phyloP scores from a whole-genome alignment of 2,888 invertebrate genomes.

The Hylaea fasciaria region DNA sequence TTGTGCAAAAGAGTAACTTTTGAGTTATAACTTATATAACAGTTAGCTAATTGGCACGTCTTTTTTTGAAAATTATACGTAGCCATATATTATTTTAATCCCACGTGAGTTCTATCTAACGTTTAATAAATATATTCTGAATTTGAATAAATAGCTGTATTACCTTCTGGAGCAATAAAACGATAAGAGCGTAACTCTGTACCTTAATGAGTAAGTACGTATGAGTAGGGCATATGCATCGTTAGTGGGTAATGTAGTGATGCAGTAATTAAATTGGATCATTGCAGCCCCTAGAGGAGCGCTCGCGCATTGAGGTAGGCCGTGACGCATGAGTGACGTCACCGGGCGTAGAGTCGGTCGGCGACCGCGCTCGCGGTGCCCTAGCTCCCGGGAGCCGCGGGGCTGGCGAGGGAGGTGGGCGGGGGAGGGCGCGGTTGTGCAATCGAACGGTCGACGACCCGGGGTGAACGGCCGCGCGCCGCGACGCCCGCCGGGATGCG shows the following conservation, averaged over 20 bases:
- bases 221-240: not conserved
- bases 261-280: conserved; percentile 66
- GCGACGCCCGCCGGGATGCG: conserved; percentile 83
- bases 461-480: conserved; percentile 81
- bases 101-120: no score
- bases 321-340: conserved; percentile 83
- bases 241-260: not conserved
- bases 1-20: no score
- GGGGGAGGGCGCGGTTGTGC: conserved; percentile 70
- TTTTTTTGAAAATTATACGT: no score
- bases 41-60: no score
- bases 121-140: no score
- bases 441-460: conserved; percentile 82
- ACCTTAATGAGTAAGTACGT: not conserved
- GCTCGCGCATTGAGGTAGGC: conserved; percentile 85
- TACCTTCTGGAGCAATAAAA: no score
- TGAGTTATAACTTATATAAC: no score
- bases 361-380: conserved; percentile 69
- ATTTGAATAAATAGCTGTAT: no score
- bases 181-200: no score
- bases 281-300: conserved; percentile 81
- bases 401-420: conserved; percentile 57
- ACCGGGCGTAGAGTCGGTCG: conserved; percentile 75
- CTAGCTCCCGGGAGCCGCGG: conserved; percentile 69
- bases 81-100: no score